Evolutionary conservation across 1,140 invertebrate species (phyloP).

Genomic region (Orchesella cincta): DNA sequence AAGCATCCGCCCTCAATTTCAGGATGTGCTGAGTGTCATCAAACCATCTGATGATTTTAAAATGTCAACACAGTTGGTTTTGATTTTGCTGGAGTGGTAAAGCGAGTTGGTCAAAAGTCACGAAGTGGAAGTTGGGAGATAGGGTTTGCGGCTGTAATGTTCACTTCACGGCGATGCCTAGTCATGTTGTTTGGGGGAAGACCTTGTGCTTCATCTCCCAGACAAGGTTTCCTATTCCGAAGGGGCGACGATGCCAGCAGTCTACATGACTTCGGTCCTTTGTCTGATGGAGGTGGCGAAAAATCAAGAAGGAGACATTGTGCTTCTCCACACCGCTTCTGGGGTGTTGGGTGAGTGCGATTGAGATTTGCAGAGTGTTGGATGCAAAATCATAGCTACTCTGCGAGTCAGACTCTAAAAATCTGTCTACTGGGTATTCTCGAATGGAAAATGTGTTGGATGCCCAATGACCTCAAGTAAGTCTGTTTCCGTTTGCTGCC

Average conservation of each 20-base stretch:
- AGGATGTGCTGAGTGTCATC: background rate
- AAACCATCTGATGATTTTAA: constrained; percentile 8
- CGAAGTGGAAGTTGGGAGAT: background rate
- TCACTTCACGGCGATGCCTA: background rate
- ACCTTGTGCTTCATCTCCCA: background rate
- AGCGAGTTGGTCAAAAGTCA: background rate
- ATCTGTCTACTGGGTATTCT: constrained; percentile 2
- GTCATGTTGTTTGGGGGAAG: background rate
- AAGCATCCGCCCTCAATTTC: constrained; percentile 12
- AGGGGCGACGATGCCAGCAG: background rate
- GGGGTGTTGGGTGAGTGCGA: constrained; percentile 24
- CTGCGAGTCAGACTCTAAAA: background rate
- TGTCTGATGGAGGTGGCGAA: background rate
- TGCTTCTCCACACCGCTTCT: constrained; percentile 30
- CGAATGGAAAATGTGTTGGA: constrained; percentile 16
- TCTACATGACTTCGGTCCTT: background rate
- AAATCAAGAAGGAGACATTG: background rate
- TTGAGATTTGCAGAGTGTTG: constrained; percentile 11
- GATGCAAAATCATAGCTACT: constrained; percentile 7
- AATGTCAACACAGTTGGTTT: background rate
- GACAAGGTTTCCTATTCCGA: background rate
- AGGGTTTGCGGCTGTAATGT: background rate
- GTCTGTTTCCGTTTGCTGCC: background rate
- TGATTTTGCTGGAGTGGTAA: constrained; percentile 17
- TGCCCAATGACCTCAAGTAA: constrained; percentile 3